Percentiles rank a stretch among this genome's conserved stretches.
Evolutionary conservation across 2,888 invertebrate species (phyloP).

Genomic region (Tupiocoris notatus): DNA sequence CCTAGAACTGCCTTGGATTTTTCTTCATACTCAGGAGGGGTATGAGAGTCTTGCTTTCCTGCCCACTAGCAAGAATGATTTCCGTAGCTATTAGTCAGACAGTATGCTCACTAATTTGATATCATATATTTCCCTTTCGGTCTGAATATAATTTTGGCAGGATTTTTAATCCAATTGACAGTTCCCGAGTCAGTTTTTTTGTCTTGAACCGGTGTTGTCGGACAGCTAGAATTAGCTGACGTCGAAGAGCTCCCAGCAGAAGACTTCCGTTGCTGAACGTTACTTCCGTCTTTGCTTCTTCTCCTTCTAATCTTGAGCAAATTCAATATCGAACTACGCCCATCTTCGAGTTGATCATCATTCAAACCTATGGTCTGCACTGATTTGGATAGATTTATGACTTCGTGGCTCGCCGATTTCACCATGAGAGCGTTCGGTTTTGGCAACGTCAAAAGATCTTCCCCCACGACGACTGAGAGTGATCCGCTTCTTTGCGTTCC

Average conservation of each 20-base stretch:
- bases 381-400: background rate
- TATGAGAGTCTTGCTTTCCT: too few relatives aligned
- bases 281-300: background rate
- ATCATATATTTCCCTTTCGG: slow-evolving; percentile 47
- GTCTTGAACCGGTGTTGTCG: slow-evolving; percentile 51
- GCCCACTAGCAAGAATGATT: too few relatives aligned
- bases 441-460: slow-evolving; percentile 10
- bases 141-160: slow-evolving; percentile 45
- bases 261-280: background rate
- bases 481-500: slow-evolving; percentile 17
- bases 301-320: background rate
- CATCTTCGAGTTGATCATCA: background rate
- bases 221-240: slow-evolving; percentile 49
- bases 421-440: slow-evolving; percentile 13
- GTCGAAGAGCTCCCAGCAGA: background rate
- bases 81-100: too few relatives aligned
- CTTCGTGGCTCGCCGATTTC: slow-evolving; percentile 33
- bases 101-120: slow-evolving; percentile 27
- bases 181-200: slow-evolving; percentile 54
- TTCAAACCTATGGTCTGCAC: background rate
- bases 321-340: background rate
- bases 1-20: too few relatives aligned
- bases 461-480: slow-evolving; percentile 22
- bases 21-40: too few relatives aligned
- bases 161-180: slow-evolving; percentile 40